Conservation (phyloP, 23 tunicate genomes). For the Styela plicata region DNA sequence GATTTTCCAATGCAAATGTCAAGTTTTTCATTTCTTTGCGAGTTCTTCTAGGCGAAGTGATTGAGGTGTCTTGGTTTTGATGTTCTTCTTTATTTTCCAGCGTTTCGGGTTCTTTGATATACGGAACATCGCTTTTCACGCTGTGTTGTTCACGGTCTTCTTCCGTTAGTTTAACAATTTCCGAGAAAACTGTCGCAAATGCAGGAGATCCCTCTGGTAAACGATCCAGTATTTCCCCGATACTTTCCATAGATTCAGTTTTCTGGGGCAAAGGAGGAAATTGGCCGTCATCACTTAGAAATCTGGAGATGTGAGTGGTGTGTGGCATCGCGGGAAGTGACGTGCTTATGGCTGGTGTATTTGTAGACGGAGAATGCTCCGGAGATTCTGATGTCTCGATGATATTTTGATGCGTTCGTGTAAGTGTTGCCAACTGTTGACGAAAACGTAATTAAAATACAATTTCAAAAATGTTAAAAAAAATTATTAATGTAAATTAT, state of each 20-base stretch:
- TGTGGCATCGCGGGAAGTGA: neutral
- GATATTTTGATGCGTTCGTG: neutral
- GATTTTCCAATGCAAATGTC: slow-evolving; percentile 1
- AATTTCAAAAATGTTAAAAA: too few relatives aligned
- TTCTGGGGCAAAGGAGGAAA: neutral
- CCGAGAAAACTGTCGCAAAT: slow-evolving; percentile 54
- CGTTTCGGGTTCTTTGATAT: neutral
- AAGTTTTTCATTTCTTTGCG: slow-evolving; percentile 11
- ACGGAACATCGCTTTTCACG: neutral
- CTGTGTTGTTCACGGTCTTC: neutral
- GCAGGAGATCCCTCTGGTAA: slow-evolving; percentile 79
- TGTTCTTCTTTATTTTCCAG: neutral
- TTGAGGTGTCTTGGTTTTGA: neutral
- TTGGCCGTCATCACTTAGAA: neutral
- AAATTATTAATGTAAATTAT: too few relatives aligned
- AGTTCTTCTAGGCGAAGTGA: slow-evolving; percentile 13
- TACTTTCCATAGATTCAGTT: neutral
- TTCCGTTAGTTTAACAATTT: slow-evolving; percentile 9
- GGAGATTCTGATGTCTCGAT: neutral
- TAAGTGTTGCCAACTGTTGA: neutral
- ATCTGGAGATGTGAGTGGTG: neutral
- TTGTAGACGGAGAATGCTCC: slow-evolving; percentile 1
- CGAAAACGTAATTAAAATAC: too few relatives aligned
- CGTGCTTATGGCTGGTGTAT: neutral
- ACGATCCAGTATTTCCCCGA: slow-evolving; percentile 8